phyloP scores from a whole-genome alignment of 2,113 vertebrate genomes.

The Siniperca chuatsi region DNA sequence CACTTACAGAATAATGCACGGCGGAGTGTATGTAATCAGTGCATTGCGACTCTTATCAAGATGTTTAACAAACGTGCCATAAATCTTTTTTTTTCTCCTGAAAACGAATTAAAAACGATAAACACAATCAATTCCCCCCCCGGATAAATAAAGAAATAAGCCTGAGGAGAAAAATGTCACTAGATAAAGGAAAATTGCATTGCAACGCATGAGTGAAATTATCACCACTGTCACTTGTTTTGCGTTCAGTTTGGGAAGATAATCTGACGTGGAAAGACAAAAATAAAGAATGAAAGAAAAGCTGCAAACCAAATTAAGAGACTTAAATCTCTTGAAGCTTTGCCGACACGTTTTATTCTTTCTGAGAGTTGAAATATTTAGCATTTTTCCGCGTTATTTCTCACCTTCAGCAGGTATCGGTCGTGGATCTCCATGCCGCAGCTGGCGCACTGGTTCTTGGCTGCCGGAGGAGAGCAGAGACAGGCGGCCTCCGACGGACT shows the following conservation, averaged over 20 bases:
- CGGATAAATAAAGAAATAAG: background rate
- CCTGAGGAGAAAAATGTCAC: background rate
- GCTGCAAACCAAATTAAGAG: background rate
- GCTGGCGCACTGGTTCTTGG: slow-evolving; percentile 77
- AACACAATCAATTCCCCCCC: too few species aligned
- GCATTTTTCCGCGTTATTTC: accelerated
- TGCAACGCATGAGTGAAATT: background rate
- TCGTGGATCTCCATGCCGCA: slow-evolving; percentile 82
- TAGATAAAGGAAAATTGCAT: too few species aligned
- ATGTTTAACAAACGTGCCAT: background rate
- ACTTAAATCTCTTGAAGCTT: background rate
- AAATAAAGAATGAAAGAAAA: background rate
- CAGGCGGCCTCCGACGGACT: slow-evolving; percentile 73
- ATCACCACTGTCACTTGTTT: background rate
- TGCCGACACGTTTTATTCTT: background rate
- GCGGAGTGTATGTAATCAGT: background rate
- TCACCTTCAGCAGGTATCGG: slow-evolving; percentile 81
- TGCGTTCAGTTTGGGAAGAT: background rate
- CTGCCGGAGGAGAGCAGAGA: slow-evolving; percentile 70
- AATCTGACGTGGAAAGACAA: background rate
- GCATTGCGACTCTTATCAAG: background rate
- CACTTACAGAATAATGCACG: background rate
- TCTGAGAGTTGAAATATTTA: background rate
- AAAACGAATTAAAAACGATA: too few species aligned
- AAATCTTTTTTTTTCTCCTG: background rate